A percentile compares a stretch with the other conserved stretches of the same genome.
phyloP scores from a whole-genome alignment of 2,113 vertebrate species.

The Petaurus breviceps region DNA sequence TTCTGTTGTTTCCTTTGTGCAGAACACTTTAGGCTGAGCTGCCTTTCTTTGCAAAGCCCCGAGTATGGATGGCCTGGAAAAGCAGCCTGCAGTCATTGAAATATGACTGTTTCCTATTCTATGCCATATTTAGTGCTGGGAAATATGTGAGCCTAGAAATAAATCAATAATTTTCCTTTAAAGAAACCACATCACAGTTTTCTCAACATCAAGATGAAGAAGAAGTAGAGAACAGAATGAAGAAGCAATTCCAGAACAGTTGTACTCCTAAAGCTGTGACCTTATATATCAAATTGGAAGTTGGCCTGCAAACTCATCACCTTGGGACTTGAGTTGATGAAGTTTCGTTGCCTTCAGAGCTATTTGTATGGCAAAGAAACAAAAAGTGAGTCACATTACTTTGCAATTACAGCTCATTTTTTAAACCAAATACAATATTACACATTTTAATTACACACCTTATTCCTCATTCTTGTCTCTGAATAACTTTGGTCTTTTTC shows the following conservation, averaged over 20 bases:
- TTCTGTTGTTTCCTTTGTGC: background rate
- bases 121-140: background rate
- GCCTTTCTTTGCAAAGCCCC: background rate
- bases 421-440: background rate
- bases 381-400: background rate
- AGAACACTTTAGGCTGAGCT: background rate
- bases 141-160: background rate
- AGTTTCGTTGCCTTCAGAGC: background rate
- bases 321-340: background rate
- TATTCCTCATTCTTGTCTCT: background rate
- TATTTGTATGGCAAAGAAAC: background rate
- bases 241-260: background rate
- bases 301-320: background rate
- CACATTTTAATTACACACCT: background rate
- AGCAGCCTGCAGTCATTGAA: background rate
- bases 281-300: background rate
- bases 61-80: background rate
- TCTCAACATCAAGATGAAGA: background rate
- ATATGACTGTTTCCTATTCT: background rate
- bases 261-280: background rate
- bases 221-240: background rate
- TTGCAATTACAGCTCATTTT: background rate
- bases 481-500: background rate
- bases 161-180: conserved; percentile 1
- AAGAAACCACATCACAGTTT: background rate